Base-by-base conservation (phyloP, 2,888 invertebrate species). In the Lissonota sp. region DNA sequence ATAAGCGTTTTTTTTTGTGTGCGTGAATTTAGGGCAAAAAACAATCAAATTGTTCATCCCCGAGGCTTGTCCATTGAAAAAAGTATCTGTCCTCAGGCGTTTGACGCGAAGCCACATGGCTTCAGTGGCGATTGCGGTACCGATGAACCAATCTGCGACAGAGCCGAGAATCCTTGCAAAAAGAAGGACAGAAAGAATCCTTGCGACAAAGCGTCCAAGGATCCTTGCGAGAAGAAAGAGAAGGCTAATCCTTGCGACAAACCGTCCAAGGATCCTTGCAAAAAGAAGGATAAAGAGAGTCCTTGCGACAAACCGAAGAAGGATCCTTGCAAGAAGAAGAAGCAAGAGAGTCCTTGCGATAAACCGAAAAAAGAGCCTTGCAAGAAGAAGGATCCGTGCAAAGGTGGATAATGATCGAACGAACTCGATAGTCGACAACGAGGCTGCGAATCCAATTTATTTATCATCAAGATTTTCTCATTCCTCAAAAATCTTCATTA, bases 1-100 rank as follows among this genome's bases (percentile, higher is more conserved):
- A 14, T 44, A 4, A 55, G 5, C 12, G 5, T 44, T 37, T n/a
- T n/a, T 14, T 42, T 57, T 60, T 60, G 42, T 60, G 39, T 14
- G 2, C 60, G 16, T 37, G 12, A 8, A n/a, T 44, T 63, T 46
- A 57, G 39, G 44, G 44, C 16, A n/a, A 76, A 70, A 51, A 51
- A 51, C 66, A 77, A 80, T 64, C 78, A 37, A 82, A 79, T 62
- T 42, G 69, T 46, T 53, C 69, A 44, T 46, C 26, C 8, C 12
- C n/a, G 53, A 53, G 16, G 39, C 8, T 46, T 62, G 53, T 64
- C 70, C 69, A 76, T 72, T 82, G 57, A 75, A 84, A 76, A 73
- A 79, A 80, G 79, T 76, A 86, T 89, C 87, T 90, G 86, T 89
- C 87, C 87, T 84, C 86, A 90, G 90, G 89, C 86, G 84, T 79